phyloP scores from a whole-genome alignment of 2,113 vertebrate genomes.

The Catharus minimus region DNA sequence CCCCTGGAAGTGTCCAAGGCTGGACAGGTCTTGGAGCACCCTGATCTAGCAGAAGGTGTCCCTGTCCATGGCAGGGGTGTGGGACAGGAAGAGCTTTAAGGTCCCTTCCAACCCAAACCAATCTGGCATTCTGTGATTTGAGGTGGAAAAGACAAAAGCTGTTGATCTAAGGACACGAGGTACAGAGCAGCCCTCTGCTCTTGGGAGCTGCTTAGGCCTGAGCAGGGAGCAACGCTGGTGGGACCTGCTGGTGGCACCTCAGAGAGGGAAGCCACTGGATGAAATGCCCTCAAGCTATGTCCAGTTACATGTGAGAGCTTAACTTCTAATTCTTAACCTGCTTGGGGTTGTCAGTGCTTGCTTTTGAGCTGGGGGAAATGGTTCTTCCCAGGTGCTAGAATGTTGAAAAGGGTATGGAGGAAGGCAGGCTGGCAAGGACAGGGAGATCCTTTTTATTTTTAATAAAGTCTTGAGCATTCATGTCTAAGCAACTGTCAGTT shows the following conservation, averaged over 20 bases:
- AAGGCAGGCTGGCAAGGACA: not conserved
- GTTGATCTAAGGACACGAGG: not conserved
- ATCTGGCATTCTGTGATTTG: not conserved
- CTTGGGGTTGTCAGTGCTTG: not conserved
- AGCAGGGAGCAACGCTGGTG: rapidly evolving
- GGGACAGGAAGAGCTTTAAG: not conserved
- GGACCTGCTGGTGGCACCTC: not conserved
- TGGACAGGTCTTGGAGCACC: not conserved
- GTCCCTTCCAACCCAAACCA: not conserved
- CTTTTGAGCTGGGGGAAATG: not conserved
- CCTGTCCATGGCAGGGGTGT: not conserved
- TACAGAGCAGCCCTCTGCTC: not conserved
- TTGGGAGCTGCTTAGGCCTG: rapidly evolving
- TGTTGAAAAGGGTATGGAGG: not conserved
- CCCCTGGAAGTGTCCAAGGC: not conserved
- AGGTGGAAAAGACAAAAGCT: not conserved
- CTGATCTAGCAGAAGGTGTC: not conserved
- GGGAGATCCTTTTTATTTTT: not conserved
- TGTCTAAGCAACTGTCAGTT: not conserved
- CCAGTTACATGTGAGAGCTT: not conserved
- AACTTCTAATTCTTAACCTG: not conserved
- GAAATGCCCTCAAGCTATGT: not conserved
- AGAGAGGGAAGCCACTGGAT: not conserved
- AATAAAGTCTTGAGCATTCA: not conserved
- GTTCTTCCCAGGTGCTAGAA: not conserved